Evolutionary conservation across 2,797 vertebrate genomes (phyloP).

Genomic region (Sylvilagus floridanus): DNA sequence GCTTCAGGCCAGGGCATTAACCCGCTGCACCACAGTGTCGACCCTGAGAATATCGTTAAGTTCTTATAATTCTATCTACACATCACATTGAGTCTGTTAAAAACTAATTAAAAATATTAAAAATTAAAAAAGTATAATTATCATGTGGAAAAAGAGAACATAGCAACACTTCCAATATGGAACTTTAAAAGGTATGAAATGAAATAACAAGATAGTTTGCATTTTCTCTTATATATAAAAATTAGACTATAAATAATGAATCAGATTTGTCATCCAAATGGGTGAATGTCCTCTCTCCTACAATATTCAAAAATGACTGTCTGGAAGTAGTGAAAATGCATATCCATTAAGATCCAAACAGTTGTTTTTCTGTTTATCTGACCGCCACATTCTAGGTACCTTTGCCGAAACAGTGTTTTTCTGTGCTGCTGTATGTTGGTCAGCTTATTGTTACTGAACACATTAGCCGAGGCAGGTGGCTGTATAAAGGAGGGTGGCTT

Average conservation of each 20-base stretch:
- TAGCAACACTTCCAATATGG: background rate
- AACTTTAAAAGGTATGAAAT: background rate
- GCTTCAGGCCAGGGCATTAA: no score
- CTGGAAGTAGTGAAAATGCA: background rate
- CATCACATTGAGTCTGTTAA: no score
- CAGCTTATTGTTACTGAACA: no score
- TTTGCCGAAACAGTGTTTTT: background rate
- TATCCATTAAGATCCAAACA: background rate
- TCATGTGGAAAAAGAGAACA: no score
- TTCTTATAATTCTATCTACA: no score
- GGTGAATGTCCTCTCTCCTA: background rate
- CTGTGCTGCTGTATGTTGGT: background rate
- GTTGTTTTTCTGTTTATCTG: background rate
- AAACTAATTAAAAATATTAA: no score
- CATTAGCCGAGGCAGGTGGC: no score
- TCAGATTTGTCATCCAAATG: background rate
- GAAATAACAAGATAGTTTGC: conserved; percentile 4
- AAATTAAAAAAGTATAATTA: no score
- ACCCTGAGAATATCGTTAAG: no score
- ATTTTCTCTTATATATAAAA: background rate
- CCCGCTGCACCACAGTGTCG: no score
- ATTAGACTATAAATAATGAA: background rate
- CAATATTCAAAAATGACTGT: rapidly evolving
- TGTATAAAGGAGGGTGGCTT: no score
- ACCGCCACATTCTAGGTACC: background rate